phyloP scores from a whole-genome alignment of 2,888 invertebrate species.

The Synanthedon formicaeformis region DNA sequence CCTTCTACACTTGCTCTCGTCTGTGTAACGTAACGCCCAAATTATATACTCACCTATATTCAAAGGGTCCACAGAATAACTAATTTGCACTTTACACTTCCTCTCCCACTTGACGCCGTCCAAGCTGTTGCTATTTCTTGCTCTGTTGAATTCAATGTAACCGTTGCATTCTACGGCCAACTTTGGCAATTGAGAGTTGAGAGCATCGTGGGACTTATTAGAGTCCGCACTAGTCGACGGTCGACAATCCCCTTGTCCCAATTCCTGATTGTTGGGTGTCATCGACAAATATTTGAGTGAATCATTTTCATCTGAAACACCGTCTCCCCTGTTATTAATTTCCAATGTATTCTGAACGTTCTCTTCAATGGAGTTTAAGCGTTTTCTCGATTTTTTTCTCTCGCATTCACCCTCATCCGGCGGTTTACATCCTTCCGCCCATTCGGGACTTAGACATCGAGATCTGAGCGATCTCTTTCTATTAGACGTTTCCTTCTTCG shows the following conservation, averaged over 20 bases:
- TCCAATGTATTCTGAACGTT: constrained; percentile 10
- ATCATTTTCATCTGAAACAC: constrained; percentile 17
- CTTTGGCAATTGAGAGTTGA: constrained; percentile 52
- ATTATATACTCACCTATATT: constrained; percentile 70
- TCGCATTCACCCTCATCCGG: constrained; percentile 22
- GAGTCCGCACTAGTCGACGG: constrained; percentile 58
- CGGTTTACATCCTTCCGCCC: constrained; percentile 51
- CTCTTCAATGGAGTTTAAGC: neutral
- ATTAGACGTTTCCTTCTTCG: constrained; percentile 22
- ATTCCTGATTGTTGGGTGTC: constrained; percentile 53
- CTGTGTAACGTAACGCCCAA: constrained; percentile 72
- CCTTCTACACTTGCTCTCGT: constrained; percentile 70
- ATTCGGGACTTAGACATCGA: constrained; percentile 47
- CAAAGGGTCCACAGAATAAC: constrained; percentile 66
- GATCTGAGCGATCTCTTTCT: constrained; percentile 36
- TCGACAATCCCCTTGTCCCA: constrained; percentile 59
- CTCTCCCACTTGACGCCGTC: constrained; percentile 71
- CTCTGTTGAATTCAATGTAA: constrained; percentile 52
- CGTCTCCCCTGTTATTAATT: constrained; percentile 44
- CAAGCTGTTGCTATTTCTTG: constrained; percentile 37
- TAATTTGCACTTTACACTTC: constrained; percentile 73
- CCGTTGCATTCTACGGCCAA: constrained; percentile 59
- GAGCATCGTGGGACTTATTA: constrained; percentile 43
- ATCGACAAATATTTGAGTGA: constrained; percentile 38
- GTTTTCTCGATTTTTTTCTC: constrained; percentile 22